Base-by-base conservation (phyloP, 2,888 invertebrate genomes). In the Lasius fuliginosus region DNA sequence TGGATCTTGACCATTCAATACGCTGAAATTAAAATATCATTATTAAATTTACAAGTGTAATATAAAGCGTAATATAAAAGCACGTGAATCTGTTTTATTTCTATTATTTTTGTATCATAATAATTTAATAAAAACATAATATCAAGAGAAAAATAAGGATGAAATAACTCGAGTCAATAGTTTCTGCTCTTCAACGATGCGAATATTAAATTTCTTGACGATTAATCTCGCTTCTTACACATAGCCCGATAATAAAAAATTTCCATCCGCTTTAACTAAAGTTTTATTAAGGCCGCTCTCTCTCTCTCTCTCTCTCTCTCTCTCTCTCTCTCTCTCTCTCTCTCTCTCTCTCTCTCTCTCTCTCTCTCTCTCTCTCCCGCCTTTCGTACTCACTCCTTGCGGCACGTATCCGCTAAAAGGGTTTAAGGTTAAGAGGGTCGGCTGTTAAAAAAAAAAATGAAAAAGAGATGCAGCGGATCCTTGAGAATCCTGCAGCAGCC, bases 401-500 rank as follows among this genome's bases (percentile, higher is more conserved):
- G 36, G 73, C 60, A 71, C 73, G 46, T 27, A 81, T 46, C 46
- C 60, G 84, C 87, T 83, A 82, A 89, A 87, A 83, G 88, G 89
- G 83, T 79, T 76, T 82, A 65, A 60, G 83, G 82, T 77, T 67
- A 76, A 77, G 60, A 79, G 77, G 79, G 77, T 77, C 76, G 56
- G 12, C 40, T 9, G 53, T n/a, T 83, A 33, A 79, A 69, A 68
- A 67, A 82, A 75, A 67, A 60, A 64, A 56, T 58, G 9, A 23
- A 46, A 62, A 79, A 62, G 49, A 73, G 69, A 62, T 67, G 73
- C 53, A 42, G 79, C 86, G 84, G 85, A 89, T 90, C 90, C 89
- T 90, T 83, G 90, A 88, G 87, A 88, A 86, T 90, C 84, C 85
- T 87, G 89, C 90, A 90, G 90, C 90, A 90, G 90, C 85, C 85